phyloP scores from a whole-genome alignment of 2,888 invertebrate species.

The Parnassius orleans region DNA sequence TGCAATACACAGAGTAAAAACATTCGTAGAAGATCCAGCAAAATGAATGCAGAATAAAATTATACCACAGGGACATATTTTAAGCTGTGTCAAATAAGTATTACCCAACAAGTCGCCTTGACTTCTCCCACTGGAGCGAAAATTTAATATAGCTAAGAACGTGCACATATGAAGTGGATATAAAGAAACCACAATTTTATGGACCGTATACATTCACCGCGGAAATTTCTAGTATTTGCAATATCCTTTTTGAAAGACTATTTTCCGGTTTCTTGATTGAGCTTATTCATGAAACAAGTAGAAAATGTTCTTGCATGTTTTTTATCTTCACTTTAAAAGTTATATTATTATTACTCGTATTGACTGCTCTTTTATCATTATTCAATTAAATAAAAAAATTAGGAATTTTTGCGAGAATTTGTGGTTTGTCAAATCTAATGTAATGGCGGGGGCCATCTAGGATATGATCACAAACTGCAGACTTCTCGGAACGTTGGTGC shows the following conservation, averaged over 20 bases:
- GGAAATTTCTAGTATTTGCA: slow-evolving; percentile 31
- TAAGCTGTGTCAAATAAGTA: slow-evolving; percentile 34
- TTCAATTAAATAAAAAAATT: too few relatives aligned
- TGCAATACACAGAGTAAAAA: slow-evolving; percentile 31
- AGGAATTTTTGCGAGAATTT: too few relatives aligned
- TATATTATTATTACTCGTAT: too few relatives aligned
- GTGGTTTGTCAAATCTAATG: too few relatives aligned
- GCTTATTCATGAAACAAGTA: too few relatives aligned
- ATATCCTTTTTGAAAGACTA: slow-evolving; percentile 21
- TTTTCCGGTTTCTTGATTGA: slow-evolving; percentile 12
- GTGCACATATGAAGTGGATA: slow-evolving; percentile 38
- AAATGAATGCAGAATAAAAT: slow-evolving; percentile 8
- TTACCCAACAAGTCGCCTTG: slow-evolving; percentile 26
- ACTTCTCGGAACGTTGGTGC: too few relatives aligned
- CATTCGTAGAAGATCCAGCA: neutral
- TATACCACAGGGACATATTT: neutral
- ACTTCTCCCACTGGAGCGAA: slow-evolving; percentile 35
- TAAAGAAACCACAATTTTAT: slow-evolving; percentile 42
- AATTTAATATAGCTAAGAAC: slow-evolving; percentile 44
- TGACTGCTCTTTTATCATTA: too few relatives aligned
- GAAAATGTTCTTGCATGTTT: too few relatives aligned
- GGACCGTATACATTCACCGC: slow-evolving; percentile 32
- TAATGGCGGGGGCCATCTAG: too few relatives aligned
- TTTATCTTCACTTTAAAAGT: too few relatives aligned
- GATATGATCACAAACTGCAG: too few relatives aligned